Evolutionary conservation across 1,140 invertebrate species (phyloP), one percentile per base, ranked within the genome.

Genomic region (Linepithema humile): DNA sequence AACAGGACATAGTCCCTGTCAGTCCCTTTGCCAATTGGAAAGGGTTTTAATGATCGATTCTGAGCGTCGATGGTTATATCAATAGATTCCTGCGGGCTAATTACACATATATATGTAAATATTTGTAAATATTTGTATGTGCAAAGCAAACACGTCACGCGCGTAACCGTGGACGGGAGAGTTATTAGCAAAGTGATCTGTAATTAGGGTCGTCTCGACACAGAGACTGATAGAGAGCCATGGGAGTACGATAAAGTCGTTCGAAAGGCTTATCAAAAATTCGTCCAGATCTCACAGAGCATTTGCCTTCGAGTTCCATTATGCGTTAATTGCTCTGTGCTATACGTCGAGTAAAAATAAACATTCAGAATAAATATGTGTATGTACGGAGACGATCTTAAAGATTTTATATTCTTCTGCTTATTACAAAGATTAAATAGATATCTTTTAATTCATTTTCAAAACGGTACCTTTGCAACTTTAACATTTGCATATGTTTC

Each of bases 41-140:
- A 69, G 57, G 72, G 67, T 70, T 80, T 80, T 55, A 72, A 64
- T 82, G 59, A 85, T 87, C 88, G 70, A 82, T 84, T 88, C 85
- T 87, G 88, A 85, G 75, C 84, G 86, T 53, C 67, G 62, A 82
- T 55, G 65, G 69, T 67, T 87, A 62, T 59, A 91, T 91, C 86
- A 88, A 90, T 91, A 84, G 60, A 86, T 84, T 84, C 83, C 78
- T 83, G 87, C 88, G 89, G 88, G 90, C 90, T 88, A 90, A 92
- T 88, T 89, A 83, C 69, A 83, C 85, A 77, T 73, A 65, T 55
- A 55, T 80, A 65, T 94, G 92, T 94, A 93, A 93, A 94, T 93
- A 94, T 78, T 89, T 93, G 93, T 94, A 94, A 91, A 94, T 94
- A 94, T 88, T 82, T 84, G 83, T 90, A 90, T 89, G 83, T 92